Percentiles rank a stretch among this genome's conserved stretches.
These are phyloP conservation scores for Numenius phaeopus DNA, from an alignment of 2,797 vertebrate species.

Conservation along the genomic window DNA sequence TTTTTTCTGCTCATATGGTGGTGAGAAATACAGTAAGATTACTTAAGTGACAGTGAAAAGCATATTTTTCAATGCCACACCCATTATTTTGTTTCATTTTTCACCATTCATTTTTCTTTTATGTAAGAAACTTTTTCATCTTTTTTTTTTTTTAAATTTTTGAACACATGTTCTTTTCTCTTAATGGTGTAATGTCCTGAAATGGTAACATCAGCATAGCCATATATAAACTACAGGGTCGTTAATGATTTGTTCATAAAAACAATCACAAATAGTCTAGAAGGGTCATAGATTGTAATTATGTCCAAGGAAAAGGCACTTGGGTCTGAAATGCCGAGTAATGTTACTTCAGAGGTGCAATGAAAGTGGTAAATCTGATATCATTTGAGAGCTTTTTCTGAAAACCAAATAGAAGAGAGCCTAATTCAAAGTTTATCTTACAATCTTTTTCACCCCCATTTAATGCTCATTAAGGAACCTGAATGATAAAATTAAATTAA, in stretches of 20 bases:
- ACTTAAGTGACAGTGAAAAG: neutral
- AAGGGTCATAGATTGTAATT: neutral
- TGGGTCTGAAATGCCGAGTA: neutral
- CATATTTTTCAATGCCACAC: neutral
- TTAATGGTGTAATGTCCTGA: neutral
- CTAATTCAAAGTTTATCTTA: conserved; percentile 25
- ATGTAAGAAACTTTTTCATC: neutral
- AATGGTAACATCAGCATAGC: neutral
- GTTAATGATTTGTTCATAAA: neutral
- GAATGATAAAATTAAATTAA: conserved; percentile 51
- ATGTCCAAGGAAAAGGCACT: neutral
- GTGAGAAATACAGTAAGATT: neutral
- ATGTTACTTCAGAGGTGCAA: neutral
- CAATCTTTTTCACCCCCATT: neutral
- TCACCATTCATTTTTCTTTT: neutral
- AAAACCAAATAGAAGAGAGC: neutral
- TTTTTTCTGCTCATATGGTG: neutral
- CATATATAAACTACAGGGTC: neutral
- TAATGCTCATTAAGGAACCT: conserved; percentile 37
- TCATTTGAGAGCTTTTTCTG: neutral
- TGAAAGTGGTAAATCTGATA: neutral
- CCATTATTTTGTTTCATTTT: neutral
- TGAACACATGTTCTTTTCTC: neutral
- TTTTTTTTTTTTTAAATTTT: neutral
- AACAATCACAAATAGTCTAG: neutral